phyloP scores from a whole-genome alignment of 2,113 vertebrate species.

The Toxotes jaculatrix region DNA sequence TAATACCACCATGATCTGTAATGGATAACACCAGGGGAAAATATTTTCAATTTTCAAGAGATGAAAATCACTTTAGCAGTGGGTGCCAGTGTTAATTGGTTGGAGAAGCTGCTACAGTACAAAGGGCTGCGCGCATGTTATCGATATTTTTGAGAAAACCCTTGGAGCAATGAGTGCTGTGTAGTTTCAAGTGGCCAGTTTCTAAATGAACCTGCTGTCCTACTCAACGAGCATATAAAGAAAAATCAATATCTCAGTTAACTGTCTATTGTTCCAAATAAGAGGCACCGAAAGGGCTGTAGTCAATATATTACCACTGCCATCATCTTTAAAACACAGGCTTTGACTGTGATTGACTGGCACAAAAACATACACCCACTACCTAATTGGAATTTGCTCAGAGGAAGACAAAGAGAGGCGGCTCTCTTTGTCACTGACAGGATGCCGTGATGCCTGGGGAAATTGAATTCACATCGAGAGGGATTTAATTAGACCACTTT shows the following conservation, averaged over 20 bases:
- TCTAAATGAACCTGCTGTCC: slow-evolving; percentile 52
- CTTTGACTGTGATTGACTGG: slow-evolving; percentile 68
- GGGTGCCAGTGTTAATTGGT: slow-evolving; percentile 46
- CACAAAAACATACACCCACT: slow-evolving; percentile 52
- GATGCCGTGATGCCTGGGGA: slow-evolving; percentile 64
- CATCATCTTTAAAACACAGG: slow-evolving; percentile 55
- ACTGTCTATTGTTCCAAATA: slow-evolving; percentile 61
- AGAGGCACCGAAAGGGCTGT: slow-evolving; percentile 28
- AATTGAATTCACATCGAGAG: slow-evolving; percentile 72
- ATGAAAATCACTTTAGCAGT: slow-evolving; percentile 39
- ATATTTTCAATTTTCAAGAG: slow-evolving; percentile 35
- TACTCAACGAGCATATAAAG: slow-evolving; percentile 40
- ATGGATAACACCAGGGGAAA: slow-evolving; percentile 31
- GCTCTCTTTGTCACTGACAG: slow-evolving; percentile 67
- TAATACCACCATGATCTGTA: slow-evolving; percentile 17
- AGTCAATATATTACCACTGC: slow-evolving; percentile 50
- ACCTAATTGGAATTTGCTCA: slow-evolving; percentile 73
- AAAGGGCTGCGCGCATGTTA: slow-evolving; percentile 30
- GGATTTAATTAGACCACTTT: slow-evolving; percentile 79
- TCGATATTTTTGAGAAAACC: slow-evolving; percentile 46
- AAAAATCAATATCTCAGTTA: slow-evolving; percentile 70
- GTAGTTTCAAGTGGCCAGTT: slow-evolving; percentile 19
- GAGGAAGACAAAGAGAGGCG: slow-evolving; percentile 65
- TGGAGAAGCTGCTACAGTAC: slow-evolving; percentile 8
- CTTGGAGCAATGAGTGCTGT: slow-evolving; percentile 1